phyloP scores from a whole-genome alignment of 2,888 invertebrate species.

The Diploptera punctata region DNA sequence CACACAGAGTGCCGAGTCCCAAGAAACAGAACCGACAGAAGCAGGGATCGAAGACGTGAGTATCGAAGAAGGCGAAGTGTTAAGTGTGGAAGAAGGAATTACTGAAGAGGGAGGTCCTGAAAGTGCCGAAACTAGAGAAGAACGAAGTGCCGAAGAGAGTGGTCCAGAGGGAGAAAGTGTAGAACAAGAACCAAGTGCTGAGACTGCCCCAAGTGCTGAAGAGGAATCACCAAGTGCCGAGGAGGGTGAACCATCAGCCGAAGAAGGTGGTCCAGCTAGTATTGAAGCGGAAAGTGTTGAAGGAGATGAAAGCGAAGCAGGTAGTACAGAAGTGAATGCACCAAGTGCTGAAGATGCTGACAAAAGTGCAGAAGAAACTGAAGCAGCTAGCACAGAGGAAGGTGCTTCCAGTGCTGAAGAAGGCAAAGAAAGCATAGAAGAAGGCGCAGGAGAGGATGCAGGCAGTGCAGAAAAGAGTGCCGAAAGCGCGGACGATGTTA shows the following conservation, averaged over 20 bases:
- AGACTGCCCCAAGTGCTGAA: slow-evolving; percentile 46
- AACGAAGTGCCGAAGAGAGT: slow-evolving; percentile 57
- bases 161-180: slow-evolving; percentile 54
- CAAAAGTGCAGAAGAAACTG: slow-evolving; percentile 44
- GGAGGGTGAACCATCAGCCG: slow-evolving; percentile 30
- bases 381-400: slow-evolving; percentile 45
- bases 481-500: slow-evolving; percentile 37
- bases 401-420: slow-evolving; percentile 22
- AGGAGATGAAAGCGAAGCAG: slow-evolving; percentile 52
- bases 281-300: slow-evolving; percentile 41
- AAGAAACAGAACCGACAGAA: neutral
- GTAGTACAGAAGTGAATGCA: slow-evolving; percentile 31
- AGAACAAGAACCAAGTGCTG: slow-evolving; percentile 46
- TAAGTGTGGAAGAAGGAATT: slow-evolving; percentile 41
- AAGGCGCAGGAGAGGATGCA: slow-evolving; percentile 43
- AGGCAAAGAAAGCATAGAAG: slow-evolving; percentile 34
- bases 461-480: slow-evolving; percentile 42
- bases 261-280: slow-evolving; percentile 45
- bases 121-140: slow-evolving; percentile 44
- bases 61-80: slow-evolving; percentile 43
- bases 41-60: too few species aligned
- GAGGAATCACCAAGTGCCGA: slow-evolving; percentile 39
- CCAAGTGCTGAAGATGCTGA: slow-evolving; percentile 39
- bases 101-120: slow-evolving; percentile 39
- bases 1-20: neutral